Conservation (phyloP, 2,113 vertebrate genomes). For the Stigmatopora argus region DNA sequence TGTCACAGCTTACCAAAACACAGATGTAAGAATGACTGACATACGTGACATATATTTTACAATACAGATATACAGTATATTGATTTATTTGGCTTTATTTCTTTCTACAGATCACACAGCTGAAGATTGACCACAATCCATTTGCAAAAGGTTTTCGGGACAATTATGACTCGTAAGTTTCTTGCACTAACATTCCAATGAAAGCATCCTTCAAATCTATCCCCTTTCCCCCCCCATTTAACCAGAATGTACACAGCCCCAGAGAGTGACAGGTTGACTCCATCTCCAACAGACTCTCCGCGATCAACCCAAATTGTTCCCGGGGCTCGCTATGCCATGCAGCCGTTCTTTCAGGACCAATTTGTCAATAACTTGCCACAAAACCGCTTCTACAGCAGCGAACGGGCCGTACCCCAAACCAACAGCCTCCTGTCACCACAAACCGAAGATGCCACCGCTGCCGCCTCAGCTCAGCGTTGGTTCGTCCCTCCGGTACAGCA, state of each 20-base stretch:
- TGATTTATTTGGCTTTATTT: background rate
- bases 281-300: slow-evolving; percentile 96
- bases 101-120: slow-evolving; percentile 85
- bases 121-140: slow-evolving; percentile 98
- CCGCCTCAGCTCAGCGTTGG: slow-evolving; percentile 88
- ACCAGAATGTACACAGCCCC: slow-evolving; percentile 98
- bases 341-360: slow-evolving; percentile 98
- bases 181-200: background rate
- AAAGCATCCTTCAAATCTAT: background rate
- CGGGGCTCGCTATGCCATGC: slow-evolving; percentile 89
- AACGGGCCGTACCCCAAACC: slow-evolving; percentile 91
- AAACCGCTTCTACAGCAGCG: slow-evolving; percentile 88
- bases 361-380: slow-evolving; percentile 98
- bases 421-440: slow-evolving; percentile 91
- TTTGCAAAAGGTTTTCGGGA: slow-evolving; percentile 99
- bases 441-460: slow-evolving; percentile 78
- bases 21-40: slow-evolving; percentile 77
- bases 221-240: slow-evolving; percentile 22
- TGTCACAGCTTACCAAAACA: slow-evolving; percentile 97
- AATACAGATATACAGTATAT: too few species aligned
- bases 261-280: slow-evolving; percentile 96
- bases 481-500: slow-evolving; percentile 93
- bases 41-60: background rate
- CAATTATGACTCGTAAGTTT: slow-evolving; percentile 98
- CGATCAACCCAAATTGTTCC: slow-evolving; percentile 98